Conservation (phyloP, 2,888 invertebrate species). For the Mythimna loreyi region DNA sequence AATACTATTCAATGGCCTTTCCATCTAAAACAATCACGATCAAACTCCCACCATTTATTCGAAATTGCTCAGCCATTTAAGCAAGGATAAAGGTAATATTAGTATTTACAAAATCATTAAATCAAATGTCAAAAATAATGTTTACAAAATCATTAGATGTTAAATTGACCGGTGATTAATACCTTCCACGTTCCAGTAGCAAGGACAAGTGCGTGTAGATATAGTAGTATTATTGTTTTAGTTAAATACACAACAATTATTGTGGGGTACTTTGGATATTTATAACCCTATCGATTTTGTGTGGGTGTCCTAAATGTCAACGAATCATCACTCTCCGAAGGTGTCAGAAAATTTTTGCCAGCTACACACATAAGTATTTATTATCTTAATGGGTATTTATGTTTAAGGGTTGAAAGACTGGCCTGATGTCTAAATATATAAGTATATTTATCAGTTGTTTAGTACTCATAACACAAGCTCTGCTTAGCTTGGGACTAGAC, state of each 20-base stretch:
- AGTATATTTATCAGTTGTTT: too few species aligned
- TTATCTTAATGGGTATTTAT: neutral
- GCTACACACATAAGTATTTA: neutral
- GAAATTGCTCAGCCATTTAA: neutral
- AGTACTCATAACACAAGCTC: too few species aligned
- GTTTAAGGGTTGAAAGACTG: too few species aligned
- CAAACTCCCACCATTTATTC: too few species aligned
- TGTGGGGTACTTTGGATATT: neutral
- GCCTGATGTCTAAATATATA: too few species aligned
- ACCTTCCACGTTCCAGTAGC: too few species aligned
- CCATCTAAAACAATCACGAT: too few species aligned
- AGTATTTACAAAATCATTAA: too few species aligned
- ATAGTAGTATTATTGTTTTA: slow-evolving; percentile 10
- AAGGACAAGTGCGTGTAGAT: neutral
- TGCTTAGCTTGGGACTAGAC: too few species aligned
- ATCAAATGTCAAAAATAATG: neutral
- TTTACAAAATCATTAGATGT: slow-evolving; percentile 3
- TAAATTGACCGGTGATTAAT: neutral
- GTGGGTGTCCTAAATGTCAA: slow-evolving; percentile 7
- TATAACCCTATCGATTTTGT: slow-evolving; percentile 7
- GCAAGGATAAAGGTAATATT: neutral
- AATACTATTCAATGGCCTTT: too few species aligned
- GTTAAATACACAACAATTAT: slow-evolving; percentile 19
- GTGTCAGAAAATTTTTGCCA: neutral
- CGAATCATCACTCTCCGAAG: neutral